Conservation (phyloP, 2,888 invertebrate genomes). For the Eurois occulta region DNA sequence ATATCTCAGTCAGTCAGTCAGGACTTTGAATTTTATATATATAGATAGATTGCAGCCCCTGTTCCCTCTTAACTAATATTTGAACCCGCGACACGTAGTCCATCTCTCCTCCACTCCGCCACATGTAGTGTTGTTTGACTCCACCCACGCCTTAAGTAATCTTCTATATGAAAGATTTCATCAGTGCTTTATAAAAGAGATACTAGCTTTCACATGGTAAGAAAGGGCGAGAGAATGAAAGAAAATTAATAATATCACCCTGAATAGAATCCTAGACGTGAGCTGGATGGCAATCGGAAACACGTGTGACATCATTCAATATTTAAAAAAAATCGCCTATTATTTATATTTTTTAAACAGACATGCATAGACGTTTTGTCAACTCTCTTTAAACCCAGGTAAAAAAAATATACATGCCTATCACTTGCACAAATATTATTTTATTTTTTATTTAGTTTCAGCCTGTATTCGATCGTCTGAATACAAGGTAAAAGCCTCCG, state of each 20-base stretch:
- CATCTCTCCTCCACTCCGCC: neutral
- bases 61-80: too few species aligned
- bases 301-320: neutral
- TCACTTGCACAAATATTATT: too few species aligned
- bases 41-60: too few species aligned
- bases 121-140: neutral
- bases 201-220: neutral
- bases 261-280: neutral
- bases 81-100: neutral
- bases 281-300: neutral
- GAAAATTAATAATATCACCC: neutral
- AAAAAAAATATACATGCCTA: too few species aligned
- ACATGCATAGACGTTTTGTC: too few species aligned
- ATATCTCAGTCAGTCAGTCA: too few species aligned
- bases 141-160: neutral
- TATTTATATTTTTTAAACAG: too few species aligned
- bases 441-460: too few species aligned
- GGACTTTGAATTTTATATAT: too few species aligned
- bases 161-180: neutral
- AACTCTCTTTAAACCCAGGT: too few species aligned
- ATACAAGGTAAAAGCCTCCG: neutral
- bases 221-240: neutral
- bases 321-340: too few species aligned
- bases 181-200: neutral
- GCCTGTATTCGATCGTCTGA: too few species aligned